phyloP scores from a whole-genome alignment of 2,888 invertebrate genomes.

The Tetrapedia diversipes region DNA sequence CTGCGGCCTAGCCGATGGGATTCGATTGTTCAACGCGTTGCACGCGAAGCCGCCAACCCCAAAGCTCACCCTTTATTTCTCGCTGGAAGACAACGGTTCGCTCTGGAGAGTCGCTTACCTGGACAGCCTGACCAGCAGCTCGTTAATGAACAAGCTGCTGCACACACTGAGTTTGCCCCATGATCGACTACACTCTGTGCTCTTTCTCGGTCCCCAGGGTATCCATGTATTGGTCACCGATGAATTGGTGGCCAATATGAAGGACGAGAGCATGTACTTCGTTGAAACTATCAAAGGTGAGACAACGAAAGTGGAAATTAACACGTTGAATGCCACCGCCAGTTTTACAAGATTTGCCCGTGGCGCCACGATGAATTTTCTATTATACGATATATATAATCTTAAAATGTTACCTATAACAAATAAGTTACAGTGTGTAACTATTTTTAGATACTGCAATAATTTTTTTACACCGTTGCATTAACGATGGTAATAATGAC shows the following conservation, averaged over 20 bases:
- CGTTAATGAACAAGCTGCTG: constrained; percentile 78
- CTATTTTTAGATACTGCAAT: too few relatives aligned
- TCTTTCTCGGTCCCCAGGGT: constrained; percentile 92
- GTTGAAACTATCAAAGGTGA: constrained; percentile 85
- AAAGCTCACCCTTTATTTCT: constrained; percentile 92
- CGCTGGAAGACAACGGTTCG: constrained; percentile 86
- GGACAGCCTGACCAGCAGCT: constrained; percentile 78
- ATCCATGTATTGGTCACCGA: constrained; percentile 93
- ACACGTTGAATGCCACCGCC: too few relatives aligned
- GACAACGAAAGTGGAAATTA: not conserved
- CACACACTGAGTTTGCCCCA: constrained; percentile 78
- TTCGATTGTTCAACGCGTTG: constrained; percentile 94
- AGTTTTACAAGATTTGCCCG: too few relatives aligned
- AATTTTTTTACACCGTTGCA: too few relatives aligned
- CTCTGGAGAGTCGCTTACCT: constrained; percentile 93
- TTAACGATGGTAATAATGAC: too few relatives aligned
- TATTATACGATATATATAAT: too few relatives aligned
- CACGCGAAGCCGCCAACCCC: constrained; percentile 91
- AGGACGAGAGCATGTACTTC: constrained; percentile 90
- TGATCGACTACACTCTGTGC: constrained; percentile 83
- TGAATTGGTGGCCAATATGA: constrained; percentile 92
- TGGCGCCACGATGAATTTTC: too few relatives aligned
- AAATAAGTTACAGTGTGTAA: too few relatives aligned
- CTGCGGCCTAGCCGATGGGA: constrained; percentile 96
- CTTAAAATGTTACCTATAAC: too few relatives aligned